Evolutionary conservation across 2,888 invertebrate species (phyloP).

Genomic region (Dynastes maya): DNA sequence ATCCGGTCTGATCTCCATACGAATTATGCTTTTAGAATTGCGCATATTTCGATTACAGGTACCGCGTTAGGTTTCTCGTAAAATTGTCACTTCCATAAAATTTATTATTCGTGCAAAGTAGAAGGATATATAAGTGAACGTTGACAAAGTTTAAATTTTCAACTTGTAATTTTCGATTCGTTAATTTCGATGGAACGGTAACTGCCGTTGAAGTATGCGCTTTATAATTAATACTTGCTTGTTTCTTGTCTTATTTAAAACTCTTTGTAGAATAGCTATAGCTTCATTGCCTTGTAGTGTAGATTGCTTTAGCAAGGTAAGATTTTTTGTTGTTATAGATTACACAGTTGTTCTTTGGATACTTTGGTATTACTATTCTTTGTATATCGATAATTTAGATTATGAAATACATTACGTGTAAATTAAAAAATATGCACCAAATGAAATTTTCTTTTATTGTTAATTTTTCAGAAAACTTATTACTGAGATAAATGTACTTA

Average conservation of each 20-base stretch:
- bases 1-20: conserved; percentile 19
- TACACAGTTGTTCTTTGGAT: background rate
- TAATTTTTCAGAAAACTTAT: no score
- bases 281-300: conserved; percentile 25
- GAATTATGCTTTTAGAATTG: conserved; percentile 21
- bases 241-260: conserved; percentile 8
- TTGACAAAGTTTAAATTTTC: background rate
- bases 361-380: no score
- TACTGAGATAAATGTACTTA: no score
- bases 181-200: background rate
- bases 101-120: conserved; percentile 3
- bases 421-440: no score
- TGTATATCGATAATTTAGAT: no score
- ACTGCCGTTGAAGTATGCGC: conserved; percentile 31
- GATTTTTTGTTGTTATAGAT: background rate
- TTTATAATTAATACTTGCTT: conserved; percentile 17
- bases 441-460: no score
- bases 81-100: conserved; percentile 21
- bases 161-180: conserved; percentile 1
- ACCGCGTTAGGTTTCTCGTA: conserved; percentile 18
- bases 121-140: background rate
- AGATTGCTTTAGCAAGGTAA: conserved; percentile 23
- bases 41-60: conserved; percentile 39
- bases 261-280: background rate
- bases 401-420: no score